Percentiles rank a stretch among this genome's conserved stretches.
phyloP scores from a whole-genome alignment of 1,140 invertebrate species.

The Oryctes rhinoceros region DNA sequence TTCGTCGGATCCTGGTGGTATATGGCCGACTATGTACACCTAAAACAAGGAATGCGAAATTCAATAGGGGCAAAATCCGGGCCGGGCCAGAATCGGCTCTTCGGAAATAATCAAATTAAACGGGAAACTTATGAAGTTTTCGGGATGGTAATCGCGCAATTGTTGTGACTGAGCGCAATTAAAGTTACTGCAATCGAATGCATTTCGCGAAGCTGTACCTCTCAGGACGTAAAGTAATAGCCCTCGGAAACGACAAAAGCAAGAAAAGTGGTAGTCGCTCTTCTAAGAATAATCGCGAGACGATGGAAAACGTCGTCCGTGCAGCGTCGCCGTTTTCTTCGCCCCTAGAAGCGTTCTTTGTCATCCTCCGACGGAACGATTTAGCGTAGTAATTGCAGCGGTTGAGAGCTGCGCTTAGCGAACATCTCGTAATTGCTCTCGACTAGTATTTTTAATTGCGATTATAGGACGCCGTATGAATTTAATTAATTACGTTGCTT shows the following conservation, averaged over 20 bases:
- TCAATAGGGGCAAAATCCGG: not conserved
- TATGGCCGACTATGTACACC: constrained; percentile 91
- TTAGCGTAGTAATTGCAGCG: not conserved
- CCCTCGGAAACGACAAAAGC: not conserved
- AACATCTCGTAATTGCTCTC: not conserved
- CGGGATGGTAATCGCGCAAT: not conserved
- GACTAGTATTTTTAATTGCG: not conserved
- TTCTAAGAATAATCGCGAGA: not conserved
- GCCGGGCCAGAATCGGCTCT: no score
- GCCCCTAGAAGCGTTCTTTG: not conserved
- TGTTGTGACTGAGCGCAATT: not conserved
- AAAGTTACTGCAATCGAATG: constrained; percentile 10
- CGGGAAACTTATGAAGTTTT: no score
- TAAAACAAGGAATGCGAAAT: constrained; percentile 60
- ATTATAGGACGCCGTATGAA: not conserved
- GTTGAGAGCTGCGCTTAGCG: not conserved
- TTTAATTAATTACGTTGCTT: constrained; percentile 6
- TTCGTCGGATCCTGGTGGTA: constrained; percentile 87
- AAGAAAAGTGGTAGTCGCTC: constrained; percentile 13
- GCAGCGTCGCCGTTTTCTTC: not conserved
- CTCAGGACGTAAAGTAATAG: not conserved
- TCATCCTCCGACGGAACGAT: not conserved
- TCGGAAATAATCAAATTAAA: no score
- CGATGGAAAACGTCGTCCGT: not conserved
- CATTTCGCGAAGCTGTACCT: not conserved